These are phyloP conservation scores for Puntigrus tetrazona DNA, from an alignment of 2,113 vertebrate genomes.

Conservation along the genomic window DNA sequence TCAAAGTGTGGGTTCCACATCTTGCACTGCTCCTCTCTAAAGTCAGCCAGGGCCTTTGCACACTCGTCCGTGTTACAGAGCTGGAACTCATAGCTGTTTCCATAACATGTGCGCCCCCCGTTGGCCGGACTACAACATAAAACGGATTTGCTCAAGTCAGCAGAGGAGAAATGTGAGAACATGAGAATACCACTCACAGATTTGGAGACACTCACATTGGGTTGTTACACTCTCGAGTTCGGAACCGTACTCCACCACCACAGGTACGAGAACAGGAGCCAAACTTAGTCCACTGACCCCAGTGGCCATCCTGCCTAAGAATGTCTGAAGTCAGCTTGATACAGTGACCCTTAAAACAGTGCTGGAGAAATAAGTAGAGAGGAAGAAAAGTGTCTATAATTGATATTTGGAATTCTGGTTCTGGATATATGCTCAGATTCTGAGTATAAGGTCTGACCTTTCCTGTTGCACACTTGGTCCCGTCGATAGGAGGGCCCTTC, in stretches of 20 bases:
- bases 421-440: not conserved
- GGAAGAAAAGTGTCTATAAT: not conserved
- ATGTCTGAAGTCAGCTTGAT: slow-evolving; percentile 90
- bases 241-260: slow-evolving; percentile 86
- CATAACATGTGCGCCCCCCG: slow-evolving; percentile 88
- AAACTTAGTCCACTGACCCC: slow-evolving; percentile 91
- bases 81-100: slow-evolving; percentile 90
- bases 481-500: slow-evolving; percentile 94
- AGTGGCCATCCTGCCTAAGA: slow-evolving; percentile 91
- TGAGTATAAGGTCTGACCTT: slow-evolving; percentile 75
- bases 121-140: slow-evolving; percentile 84
- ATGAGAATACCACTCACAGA: not conserved
- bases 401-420: not conserved
- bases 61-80: slow-evolving; percentile 89
- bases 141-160: not conserved
- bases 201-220: slow-evolving; percentile 82
- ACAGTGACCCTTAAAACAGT: slow-evolving; percentile 96
- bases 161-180: not conserved
- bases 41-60: slow-evolving; percentile 81
- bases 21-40: slow-evolving; percentile 91
- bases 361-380: slow-evolving; percentile 69
- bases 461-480: slow-evolving; percentile 89
- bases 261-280: slow-evolving; percentile 92
- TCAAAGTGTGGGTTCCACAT: slow-evolving; percentile 89
- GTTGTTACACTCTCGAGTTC: slow-evolving; percentile 88